phyloP scores from a whole-genome alignment of 2,113 vertebrate genomes.

The Hiodon alosoides region DNA sequence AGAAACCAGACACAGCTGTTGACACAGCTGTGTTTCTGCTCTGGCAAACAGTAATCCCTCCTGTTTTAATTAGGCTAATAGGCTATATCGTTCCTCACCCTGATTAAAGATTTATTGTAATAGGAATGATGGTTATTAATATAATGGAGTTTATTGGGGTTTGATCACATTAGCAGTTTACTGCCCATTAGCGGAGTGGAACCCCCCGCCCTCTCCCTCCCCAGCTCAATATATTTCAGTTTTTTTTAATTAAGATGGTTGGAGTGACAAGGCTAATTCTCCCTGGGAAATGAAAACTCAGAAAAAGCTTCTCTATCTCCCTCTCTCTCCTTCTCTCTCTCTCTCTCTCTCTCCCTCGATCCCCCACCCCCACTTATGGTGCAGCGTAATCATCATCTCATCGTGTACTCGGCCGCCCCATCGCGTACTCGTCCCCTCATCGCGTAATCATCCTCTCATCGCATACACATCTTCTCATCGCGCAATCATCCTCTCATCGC shows the following conservation, averaged over 20 bases:
- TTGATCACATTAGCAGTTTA: constrained; percentile 8
- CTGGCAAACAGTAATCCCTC: constrained; percentile 25
- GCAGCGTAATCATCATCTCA: no score
- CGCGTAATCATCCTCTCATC: no score
- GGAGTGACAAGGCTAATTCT: background rate
- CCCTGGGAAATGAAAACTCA: background rate
- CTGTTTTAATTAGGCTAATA: constrained; percentile 44
- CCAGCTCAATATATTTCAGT: background rate
- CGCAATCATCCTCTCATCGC: no score
- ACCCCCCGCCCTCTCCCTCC: no score
- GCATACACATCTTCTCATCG: no score
- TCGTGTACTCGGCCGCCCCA: no score
- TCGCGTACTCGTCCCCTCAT: no score
- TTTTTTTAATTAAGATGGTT: constrained; percentile 1
- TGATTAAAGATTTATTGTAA: constrained; percentile 43
- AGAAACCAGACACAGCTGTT: constrained; percentile 6
- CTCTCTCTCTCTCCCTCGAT: background rate
- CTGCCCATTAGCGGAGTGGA: background rate
- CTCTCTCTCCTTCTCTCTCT: constrained; percentile 19
- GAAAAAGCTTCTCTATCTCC: constrained; percentile 9
- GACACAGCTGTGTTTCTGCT: constrained; percentile 5
- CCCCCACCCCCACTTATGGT: background rate
- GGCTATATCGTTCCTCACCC: constrained; percentile 25
- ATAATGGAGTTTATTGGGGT: constrained; percentile 20
- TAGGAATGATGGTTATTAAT: constrained; percentile 39